Percentiles rank a stretch among this genome's conserved stretches.
phyloP scores from a whole-genome alignment of 2,113 vertebrate species.

The Salvelinus sp. region DNA sequence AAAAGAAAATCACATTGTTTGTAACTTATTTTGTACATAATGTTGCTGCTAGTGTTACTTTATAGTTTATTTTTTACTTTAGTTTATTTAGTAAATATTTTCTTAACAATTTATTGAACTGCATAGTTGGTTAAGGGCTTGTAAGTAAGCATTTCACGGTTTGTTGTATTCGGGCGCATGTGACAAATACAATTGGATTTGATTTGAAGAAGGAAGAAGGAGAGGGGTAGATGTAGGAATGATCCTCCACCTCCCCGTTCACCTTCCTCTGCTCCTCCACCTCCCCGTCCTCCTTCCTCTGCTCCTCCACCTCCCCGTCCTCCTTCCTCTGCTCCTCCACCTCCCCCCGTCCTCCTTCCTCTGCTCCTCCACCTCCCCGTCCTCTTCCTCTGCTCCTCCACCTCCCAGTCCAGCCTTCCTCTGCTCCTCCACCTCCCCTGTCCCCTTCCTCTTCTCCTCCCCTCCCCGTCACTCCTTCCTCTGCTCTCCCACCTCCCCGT shows the following conservation, averaged over 20 bases:
- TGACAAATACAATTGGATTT: slow-evolving; percentile 34
- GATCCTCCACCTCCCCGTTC: not conserved
- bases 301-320: too few species aligned
- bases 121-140: too few species aligned
- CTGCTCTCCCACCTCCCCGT: not conserved
- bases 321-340: too few species aligned
- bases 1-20: too few species aligned
- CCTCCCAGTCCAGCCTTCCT: not conserved
- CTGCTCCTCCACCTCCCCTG: not conserved
- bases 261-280: not conserved
- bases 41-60: too few species aligned
- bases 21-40: slow-evolving; percentile 15
- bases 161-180: slow-evolving; percentile 8
- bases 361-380: not conserved
- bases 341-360: too few species aligned
- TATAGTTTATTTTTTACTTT: too few species aligned
- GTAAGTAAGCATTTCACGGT: too few species aligned
- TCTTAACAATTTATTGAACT: too few species aligned
- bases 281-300: too few species aligned
- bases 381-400: not conserved
- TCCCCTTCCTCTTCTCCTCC: not conserved
- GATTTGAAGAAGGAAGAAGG: not conserved
- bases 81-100: too few species aligned
- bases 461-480: not conserved
- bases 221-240: not conserved